phyloP scores from a whole-genome alignment of 2,113 vertebrate genomes.

The Arenaria interpres region DNA sequence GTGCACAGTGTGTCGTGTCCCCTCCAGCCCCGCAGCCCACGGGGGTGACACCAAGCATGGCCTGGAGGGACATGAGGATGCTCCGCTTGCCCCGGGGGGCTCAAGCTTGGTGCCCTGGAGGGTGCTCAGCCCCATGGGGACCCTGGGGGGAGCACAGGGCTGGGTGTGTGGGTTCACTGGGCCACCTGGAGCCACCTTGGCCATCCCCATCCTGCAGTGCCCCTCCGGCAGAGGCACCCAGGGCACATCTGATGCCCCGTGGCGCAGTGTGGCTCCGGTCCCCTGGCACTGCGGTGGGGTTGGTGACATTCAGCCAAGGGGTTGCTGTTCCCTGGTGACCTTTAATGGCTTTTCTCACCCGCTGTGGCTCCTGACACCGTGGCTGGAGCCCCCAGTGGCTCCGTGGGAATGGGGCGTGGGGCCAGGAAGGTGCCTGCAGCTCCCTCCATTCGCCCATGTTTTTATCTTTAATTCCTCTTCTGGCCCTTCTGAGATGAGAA shows the following conservation, averaged over 20 bases:
- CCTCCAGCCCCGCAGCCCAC: fast-evolving
- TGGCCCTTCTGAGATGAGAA: background rate
- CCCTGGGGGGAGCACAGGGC: background rate
- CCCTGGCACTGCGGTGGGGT: background rate
- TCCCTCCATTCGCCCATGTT: background rate
- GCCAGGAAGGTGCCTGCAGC: background rate
- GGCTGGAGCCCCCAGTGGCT: background rate
- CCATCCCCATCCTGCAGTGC: no score
- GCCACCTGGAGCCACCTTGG: background rate
- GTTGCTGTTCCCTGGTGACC: conserved; percentile 41
- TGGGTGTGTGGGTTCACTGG: fast-evolving
- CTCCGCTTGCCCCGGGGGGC: fast-evolving
- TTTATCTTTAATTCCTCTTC: background rate
- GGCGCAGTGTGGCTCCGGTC: background rate
- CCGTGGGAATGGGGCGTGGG: background rate
- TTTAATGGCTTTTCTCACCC: conserved; percentile 52
- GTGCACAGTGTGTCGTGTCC: fast-evolving
- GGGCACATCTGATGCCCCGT: background rate
- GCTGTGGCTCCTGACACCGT: background rate
- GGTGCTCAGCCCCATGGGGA: background rate
- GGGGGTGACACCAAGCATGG: background rate
- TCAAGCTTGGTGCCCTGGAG: background rate
- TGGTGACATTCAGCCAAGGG: conserved; percentile 59
- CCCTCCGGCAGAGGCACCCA: background rate
- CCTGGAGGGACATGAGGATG: fast-evolving